Percentiles rank a stretch among this genome's conserved stretches.
Conservation (phyloP, 1,140 invertebrate species). For the Idris sp. region DNA sequence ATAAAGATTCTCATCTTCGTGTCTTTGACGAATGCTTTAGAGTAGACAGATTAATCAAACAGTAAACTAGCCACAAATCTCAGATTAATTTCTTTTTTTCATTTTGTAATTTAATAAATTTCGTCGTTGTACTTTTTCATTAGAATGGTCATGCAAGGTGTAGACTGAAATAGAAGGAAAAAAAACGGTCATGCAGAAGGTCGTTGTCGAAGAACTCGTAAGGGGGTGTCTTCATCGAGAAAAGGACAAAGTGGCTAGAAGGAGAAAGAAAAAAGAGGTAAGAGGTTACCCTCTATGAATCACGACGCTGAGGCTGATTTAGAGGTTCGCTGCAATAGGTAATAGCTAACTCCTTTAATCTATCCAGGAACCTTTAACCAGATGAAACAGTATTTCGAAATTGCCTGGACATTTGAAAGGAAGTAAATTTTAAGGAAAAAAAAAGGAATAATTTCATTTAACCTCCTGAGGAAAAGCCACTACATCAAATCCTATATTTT, state of each 20-base stretch:
- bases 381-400: constrained; percentile 59
- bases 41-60: constrained; percentile 10
- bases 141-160: constrained; percentile 36
- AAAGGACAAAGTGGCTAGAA: constrained; percentile 34
- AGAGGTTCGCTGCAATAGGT: constrained; percentile 74
- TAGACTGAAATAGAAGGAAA: constrained; percentile 64
- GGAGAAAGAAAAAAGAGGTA: constrained; percentile 50
- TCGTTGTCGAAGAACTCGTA: constrained; percentile 72
- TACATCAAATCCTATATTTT: too few relatives aligned
- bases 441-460: too few relatives aligned
- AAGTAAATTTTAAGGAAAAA: too few relatives aligned
- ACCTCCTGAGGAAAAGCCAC: too few relatives aligned
- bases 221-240: constrained; percentile 41
- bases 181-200: constrained; percentile 74
- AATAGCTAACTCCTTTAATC: constrained; percentile 71
- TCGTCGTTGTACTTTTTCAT: too few relatives aligned
- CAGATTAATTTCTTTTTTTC: too few relatives aligned
- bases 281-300: constrained; percentile 75
- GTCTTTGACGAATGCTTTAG: constrained; percentile 3
- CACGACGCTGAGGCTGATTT: constrained; percentile 77
- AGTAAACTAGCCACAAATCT: too few relatives aligned
- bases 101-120: too few relatives aligned
- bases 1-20: constrained; percentile 13
- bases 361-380: constrained; percentile 67
- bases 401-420: too few relatives aligned